A percentile compares a stretch with the other conserved stretches of the same genome.
These are phyloP conservation scores for Octodon degus DNA, from an alignment of 2,113 vertebrate species.

Conservation along the genomic window DNA sequence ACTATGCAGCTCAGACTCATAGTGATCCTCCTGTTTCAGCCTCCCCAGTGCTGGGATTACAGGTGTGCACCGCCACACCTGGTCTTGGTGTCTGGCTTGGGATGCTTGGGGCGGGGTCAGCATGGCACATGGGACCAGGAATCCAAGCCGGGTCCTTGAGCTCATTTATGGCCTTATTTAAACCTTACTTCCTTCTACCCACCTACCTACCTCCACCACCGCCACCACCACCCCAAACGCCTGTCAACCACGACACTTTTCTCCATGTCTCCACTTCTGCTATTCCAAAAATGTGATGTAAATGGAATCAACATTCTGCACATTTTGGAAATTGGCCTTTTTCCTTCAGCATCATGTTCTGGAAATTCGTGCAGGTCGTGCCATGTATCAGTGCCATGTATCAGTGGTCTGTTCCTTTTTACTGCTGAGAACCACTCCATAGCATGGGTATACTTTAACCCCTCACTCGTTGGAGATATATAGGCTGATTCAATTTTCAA, in stretches of 20 bases:
- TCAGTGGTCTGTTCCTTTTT: background rate
- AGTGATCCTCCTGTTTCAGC: too few relatives aligned
- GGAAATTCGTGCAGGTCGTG: background rate
- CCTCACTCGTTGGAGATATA: background rate
- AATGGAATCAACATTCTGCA: background rate
- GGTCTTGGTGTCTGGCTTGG: too few relatives aligned
- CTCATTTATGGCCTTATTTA: background rate
- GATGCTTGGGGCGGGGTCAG: too few relatives aligned
- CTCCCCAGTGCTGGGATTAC: too few relatives aligned
- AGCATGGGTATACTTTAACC: rapidly evolving
- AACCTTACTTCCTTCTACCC: background rate
- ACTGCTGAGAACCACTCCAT: background rate
- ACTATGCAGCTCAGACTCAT: too few relatives aligned
- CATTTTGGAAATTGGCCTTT: background rate
- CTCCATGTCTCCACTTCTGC: background rate
- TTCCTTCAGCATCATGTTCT: background rate
- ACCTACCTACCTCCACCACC: background rate
- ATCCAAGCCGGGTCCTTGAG: too few relatives aligned
- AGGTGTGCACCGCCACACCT: too few relatives aligned
- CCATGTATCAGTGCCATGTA: rapidly evolving
- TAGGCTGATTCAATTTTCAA: background rate
- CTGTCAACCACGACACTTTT: background rate
- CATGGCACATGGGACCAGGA: too few relatives aligned
- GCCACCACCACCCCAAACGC: too few relatives aligned
- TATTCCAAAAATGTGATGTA: background rate